phyloP scores from a whole-genome alignment of 2,888 invertebrate species.

The Morpho helenor region DNA sequence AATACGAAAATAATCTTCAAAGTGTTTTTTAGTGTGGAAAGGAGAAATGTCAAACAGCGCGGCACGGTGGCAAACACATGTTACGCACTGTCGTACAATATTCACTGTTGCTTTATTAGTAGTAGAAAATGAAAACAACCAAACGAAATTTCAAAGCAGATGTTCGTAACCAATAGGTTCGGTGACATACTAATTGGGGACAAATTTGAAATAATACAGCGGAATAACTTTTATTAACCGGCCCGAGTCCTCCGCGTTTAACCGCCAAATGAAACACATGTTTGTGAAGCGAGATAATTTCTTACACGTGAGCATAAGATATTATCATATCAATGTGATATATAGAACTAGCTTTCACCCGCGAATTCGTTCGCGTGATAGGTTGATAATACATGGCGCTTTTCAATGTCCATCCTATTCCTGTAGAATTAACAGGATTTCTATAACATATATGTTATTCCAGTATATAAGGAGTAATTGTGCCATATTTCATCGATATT shows the following conservation, averaged over 20 bases:
- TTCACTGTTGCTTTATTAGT: slow-evolving; percentile 72
- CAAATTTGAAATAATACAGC: slow-evolving; percentile 38
- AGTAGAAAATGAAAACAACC: slow-evolving; percentile 61
- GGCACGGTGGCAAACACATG: slow-evolving; percentile 70
- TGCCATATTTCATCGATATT: too few relatives aligned
- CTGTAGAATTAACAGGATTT: too few relatives aligned
- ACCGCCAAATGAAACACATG: background rate
- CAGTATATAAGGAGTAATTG: too few relatives aligned
- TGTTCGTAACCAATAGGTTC: slow-evolving; percentile 41
- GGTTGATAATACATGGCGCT: too few relatives aligned
- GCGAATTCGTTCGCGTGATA: too few relatives aligned
- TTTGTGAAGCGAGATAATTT: background rate
- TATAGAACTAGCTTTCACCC: too few relatives aligned
- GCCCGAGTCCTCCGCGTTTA: background rate
- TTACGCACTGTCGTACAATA: slow-evolving; percentile 76
- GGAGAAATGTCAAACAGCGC: slow-evolving; percentile 69
- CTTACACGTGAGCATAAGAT: background rate
- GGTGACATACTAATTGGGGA: slow-evolving; percentile 47
- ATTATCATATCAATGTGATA: too few relatives aligned
- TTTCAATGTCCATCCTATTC: too few relatives aligned
- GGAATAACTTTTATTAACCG: slow-evolving; percentile 23
- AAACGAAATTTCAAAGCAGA: slow-evolving; percentile 54
- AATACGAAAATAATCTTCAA: slow-evolving; percentile 78
- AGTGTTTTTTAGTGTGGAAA: slow-evolving; percentile 72
- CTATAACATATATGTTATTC: too few relatives aligned